Evolutionary conservation across 92 coral and sea anemone genomes (phyloP).

Genomic region (Blastomussa wellsi): DNA sequence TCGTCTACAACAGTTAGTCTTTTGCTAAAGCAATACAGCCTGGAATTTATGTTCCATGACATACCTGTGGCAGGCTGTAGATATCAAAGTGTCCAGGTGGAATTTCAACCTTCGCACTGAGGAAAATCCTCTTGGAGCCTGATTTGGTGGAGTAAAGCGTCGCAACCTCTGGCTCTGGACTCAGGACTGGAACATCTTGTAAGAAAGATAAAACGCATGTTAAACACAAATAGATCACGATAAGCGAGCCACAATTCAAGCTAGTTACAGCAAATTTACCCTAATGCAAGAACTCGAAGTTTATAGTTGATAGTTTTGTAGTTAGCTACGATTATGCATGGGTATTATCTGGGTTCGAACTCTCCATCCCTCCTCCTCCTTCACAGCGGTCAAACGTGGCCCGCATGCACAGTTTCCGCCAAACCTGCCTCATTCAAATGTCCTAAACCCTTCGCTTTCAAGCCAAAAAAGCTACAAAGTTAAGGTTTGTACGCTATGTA

Average conservation of each 20-base stretch:
- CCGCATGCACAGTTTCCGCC: too few species aligned
- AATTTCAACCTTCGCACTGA: conserved; percentile 76
- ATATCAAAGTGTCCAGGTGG: conserved; percentile 96
- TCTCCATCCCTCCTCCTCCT: too few species aligned
- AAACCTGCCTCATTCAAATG: too few species aligned
- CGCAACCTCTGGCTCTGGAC: conserved; percentile 96
- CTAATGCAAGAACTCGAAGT: not conserved
- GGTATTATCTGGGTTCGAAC: too few species aligned
- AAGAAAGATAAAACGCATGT: not conserved
- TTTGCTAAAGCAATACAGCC: not conserved
- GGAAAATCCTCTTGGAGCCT: conserved; percentile 93
- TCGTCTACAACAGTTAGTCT: not conserved
- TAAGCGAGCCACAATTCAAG: not conserved
- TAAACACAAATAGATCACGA: too few species aligned
- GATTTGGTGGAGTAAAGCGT: conserved; percentile 93
- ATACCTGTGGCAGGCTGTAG: conserved; percentile 94
- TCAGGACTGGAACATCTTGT: conserved; percentile 83
- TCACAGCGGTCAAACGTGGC: too few species aligned
- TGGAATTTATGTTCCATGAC: not conserved
- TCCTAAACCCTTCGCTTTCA: too few species aligned
- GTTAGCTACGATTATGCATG: too few species aligned
- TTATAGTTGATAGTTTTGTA: too few species aligned
- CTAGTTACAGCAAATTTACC: not conserved
- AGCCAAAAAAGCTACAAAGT: too few species aligned
- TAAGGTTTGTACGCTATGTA: too few species aligned